Conservation (phyloP, 2,113 vertebrate species). For the Pseudopipra pipra region DNA sequence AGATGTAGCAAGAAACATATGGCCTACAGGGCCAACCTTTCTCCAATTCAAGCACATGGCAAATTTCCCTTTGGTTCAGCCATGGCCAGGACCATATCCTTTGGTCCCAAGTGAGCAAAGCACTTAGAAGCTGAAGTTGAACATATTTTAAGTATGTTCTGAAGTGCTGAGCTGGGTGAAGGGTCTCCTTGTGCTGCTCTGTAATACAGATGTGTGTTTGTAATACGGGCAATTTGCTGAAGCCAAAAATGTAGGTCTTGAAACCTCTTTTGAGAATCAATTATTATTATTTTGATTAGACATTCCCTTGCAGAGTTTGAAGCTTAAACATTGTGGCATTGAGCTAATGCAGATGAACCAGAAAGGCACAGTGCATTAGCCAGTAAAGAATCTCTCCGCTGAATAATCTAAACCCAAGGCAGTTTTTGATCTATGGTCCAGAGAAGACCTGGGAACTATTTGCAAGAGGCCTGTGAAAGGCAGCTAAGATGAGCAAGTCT, state of each 20-base stretch:
- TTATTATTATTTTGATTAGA: conserved; percentile 59
- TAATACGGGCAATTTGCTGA: neutral
- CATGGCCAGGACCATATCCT: neutral
- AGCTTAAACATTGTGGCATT: conserved; percentile 46
- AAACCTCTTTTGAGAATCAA: conserved; percentile 28
- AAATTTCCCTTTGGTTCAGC: neutral
- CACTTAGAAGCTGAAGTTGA: conserved; percentile 28
- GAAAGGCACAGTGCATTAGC: conserved; percentile 24
- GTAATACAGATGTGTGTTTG: neutral
- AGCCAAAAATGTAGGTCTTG: conserved; percentile 1
- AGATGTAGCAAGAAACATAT: neutral
- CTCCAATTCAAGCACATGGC: neutral
- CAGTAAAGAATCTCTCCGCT: neutral
- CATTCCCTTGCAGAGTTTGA: neutral
- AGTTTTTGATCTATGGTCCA: conserved; percentile 17
- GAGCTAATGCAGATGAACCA: conserved; percentile 45
- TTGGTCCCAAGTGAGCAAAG: neutral
- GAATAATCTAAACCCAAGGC: conserved; percentile 19
- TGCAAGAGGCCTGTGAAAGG: neutral
- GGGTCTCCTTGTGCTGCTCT: neutral
- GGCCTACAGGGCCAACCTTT: neutral
- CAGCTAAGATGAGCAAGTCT: neutral
- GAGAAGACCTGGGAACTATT: neutral
- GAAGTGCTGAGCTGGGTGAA: neutral
- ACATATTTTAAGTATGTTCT: neutral